phyloP scores from a whole-genome alignment of 1,140 invertebrate genomes.

The Trichonephila clavipes region DNA sequence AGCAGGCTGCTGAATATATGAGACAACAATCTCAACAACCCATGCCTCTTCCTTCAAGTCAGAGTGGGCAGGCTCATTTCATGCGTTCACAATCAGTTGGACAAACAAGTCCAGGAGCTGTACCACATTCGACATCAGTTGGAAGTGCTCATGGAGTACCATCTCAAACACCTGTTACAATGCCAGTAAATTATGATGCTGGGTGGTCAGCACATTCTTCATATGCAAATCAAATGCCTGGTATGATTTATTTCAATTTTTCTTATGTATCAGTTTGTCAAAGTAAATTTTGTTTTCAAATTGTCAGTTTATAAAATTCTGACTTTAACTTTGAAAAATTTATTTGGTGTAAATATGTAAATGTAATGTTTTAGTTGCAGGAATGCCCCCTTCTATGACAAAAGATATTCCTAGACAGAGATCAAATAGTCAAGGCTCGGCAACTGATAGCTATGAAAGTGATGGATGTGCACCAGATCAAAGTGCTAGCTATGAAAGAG shows the following conservation, averaged over 20 bases:
- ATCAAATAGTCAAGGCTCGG: constrained; percentile 81
- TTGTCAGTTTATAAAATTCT: not conserved
- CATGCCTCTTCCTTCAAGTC: constrained; percentile 23
- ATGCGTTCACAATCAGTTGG: constrained; percentile 69
- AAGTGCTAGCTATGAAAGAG: constrained; percentile 73
- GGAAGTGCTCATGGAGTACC: constrained; percentile 11
- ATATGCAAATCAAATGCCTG: constrained; percentile 80
- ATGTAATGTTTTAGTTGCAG: not conserved
- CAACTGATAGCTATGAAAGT: constrained; percentile 80
- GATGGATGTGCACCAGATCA: constrained; percentile 79
- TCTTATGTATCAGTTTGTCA: not conserved
- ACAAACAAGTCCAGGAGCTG: constrained; percentile 36
- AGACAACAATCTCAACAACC: constrained; percentile 77
- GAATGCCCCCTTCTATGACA: constrained; percentile 78
- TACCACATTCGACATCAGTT: not conserved
- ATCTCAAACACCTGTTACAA: constrained; percentile 64
- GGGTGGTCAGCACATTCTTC: constrained; percentile 79
- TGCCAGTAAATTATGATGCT: constrained; percentile 79
- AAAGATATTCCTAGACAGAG: constrained; percentile 78
- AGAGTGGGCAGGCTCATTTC: constrained; percentile 43
- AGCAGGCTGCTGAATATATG: constrained; percentile 82
- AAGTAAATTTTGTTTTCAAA: not conserved
- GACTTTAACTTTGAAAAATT: not conserved
- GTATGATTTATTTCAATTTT: constrained; percentile 11
- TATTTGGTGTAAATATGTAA: not conserved